Evolutionary conservation across 2,888 invertebrate species (phyloP).

Genomic region (Mesorhabditis sp.): DNA sequence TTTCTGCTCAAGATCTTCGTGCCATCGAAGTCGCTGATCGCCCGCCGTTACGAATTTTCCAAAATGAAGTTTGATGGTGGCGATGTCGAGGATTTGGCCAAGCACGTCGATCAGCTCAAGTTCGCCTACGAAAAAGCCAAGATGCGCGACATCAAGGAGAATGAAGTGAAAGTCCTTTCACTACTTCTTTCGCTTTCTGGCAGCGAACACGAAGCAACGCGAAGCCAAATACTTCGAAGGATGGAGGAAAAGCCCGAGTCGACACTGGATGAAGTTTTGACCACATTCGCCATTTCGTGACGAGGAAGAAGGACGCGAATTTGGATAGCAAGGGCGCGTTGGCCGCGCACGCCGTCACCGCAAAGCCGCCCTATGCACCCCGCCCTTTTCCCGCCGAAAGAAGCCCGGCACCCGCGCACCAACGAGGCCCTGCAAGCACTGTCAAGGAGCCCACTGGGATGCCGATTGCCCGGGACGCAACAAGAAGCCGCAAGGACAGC

Average conservation of each 20-base stretch:
- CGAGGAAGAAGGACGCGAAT: too few species aligned
- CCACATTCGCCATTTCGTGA: too few species aligned
- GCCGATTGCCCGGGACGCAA: slow-evolving; percentile 14
- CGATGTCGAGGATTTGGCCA: not conserved
- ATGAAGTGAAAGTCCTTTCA: not conserved
- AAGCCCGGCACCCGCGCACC: too few species aligned
- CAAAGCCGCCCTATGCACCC: too few species aligned
- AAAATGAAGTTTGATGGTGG: not conserved
- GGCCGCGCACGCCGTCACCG: not conserved
- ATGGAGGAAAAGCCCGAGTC: too few species aligned
- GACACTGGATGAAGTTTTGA: too few species aligned
- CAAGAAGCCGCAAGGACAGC: too few species aligned
- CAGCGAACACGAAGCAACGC: not conserved
- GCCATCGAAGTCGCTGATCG: not conserved
- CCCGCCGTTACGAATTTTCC: not conserved
- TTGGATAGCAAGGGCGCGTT: too few species aligned
- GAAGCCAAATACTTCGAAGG: too few species aligned
- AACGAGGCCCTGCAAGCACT: slow-evolving; percentile 11
- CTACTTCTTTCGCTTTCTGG: not conserved
- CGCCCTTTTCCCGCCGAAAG: too few species aligned
- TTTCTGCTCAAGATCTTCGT: not conserved
- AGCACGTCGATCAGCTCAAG: too few species aligned
- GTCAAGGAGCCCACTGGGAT: slow-evolving; percentile 10
- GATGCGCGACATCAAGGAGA: not conserved
- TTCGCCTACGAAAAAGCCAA: not conserved